These are phyloP conservation scores for Drosophila rellima DNA, from an alignment of 2,888 invertebrate species.

Conservation along the genomic window DNA sequence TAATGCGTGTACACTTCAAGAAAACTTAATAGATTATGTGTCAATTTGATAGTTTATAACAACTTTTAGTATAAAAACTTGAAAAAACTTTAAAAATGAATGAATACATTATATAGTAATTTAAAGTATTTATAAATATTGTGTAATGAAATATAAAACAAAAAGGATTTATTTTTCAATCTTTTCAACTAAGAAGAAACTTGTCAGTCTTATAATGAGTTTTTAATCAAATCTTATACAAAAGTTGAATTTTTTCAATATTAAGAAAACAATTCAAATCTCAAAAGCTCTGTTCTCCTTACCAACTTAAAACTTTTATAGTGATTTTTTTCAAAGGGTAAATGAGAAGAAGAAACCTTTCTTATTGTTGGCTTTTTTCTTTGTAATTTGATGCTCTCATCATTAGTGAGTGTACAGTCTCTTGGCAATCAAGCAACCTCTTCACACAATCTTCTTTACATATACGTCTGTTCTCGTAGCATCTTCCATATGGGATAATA, in stretches of 20 bases:
- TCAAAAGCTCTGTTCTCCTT: background rate
- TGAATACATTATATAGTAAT: background rate
- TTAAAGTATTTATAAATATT: background rate
- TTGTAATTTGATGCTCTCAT: slow-evolving; percentile 6
- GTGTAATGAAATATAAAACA: too few relatives aligned
- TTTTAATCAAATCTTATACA: too few relatives aligned
- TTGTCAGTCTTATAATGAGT: too few relatives aligned
- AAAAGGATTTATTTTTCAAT: too few relatives aligned
- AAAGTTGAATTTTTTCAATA: too few relatives aligned
- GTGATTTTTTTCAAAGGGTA: background rate
- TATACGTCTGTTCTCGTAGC: slow-evolving; percentile 1
- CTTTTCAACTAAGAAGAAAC: too few relatives aligned
- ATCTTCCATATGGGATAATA: slow-evolving; percentile 25
- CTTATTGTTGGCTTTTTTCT: background rate
- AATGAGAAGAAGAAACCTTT: background rate
- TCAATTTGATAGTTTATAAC: background rate
- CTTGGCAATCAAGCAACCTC: slow-evolving; percentile 9
- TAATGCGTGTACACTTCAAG: background rate
- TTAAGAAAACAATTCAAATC: too few relatives aligned
- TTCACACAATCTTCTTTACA: slow-evolving; percentile 10
- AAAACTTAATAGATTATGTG: background rate
- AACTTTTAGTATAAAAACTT: too few relatives aligned
- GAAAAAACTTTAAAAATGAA: too few relatives aligned
- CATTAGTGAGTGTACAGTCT: slow-evolving; percentile 12
- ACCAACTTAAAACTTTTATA: background rate